phyloP scores from a whole-genome alignment of 2,888 invertebrate species.

The Calameuta filiformis region DNA sequence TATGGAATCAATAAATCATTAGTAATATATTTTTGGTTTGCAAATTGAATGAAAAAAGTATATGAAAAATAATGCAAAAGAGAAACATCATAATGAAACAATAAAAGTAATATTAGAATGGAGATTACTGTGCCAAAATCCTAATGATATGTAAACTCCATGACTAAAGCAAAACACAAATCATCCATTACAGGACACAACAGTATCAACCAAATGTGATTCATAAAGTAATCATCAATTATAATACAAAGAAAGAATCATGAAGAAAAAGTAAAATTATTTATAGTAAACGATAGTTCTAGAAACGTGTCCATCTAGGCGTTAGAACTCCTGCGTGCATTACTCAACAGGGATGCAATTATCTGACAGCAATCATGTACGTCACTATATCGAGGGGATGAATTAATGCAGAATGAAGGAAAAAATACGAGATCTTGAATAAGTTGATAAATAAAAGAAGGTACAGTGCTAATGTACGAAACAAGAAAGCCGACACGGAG shows the following conservation, averaged over 20 bases:
- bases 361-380: constrained; percentile 30
- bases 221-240: neutral
- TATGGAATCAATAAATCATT: constrained; percentile 10
- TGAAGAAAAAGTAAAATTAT: neutral
- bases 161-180: constrained; percentile 9
- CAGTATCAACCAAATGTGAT: neutral
- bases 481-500: neutral
- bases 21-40: neutral
- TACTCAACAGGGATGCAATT: constrained; percentile 27
- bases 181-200: neutral
- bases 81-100: constrained; percentile 6
- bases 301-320: constrained; percentile 1
- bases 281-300: neutral
- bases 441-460: constrained; percentile 2
- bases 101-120: neutral
- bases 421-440: constrained; percentile 7
- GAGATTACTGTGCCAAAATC: neutral
- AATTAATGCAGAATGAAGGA: constrained; percentile 27
- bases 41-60: neutral
- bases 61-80: constrained; percentile 15
- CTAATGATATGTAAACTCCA: neutral
- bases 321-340: constrained; percentile 17
- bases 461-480: constrained; percentile 3
- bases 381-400: constrained; percentile 25
- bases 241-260: neutral